Evolutionary conservation across 2,888 invertebrate genomes (phyloP), one percentile per base, ranked within the genome.

Genomic region (Anodontia alba): DNA sequence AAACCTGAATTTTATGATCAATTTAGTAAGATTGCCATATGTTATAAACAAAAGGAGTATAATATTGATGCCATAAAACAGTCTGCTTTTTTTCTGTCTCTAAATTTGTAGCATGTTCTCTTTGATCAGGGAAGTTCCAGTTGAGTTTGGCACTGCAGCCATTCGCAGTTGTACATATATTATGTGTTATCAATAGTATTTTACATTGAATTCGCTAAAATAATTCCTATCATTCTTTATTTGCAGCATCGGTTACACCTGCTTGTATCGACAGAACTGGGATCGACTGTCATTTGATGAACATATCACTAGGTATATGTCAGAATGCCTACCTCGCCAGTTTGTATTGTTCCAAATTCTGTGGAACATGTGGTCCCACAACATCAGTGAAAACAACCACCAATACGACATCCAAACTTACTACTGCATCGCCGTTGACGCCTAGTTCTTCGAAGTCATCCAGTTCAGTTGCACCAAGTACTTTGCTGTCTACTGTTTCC

Each of bases 261-360:
- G 29, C 49, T 23, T 84, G 84, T 62, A 23, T 49, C 1, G 75
- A 84, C 66, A 84, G 77, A 67, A 73, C 54, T 57, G 84, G 84
- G 1, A 49, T 84, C 8, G 84, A 85, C 68, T 85, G 85, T 33
- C 78, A 76, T 23, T 51, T 78, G 12, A 46, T 85, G 20, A 80
- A 85, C 38, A 26, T 62, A n/a, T 78, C 62, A 17, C 74, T 83
- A 1, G 49, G 76, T 10, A 71, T 83, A 15, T 85, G 85, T 68
- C 26, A 49, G 17, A 66, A 81, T 69, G 46, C 36, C 20, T 66
- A 67, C 3, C 57, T 80, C 2, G 78, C 85, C 20, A 71, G 67
- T 7, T n/a, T 51, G 10, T 80, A 85, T 29, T 85, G 85, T 75
- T 66, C 76, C 20, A 76, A 71, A 15, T 85, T 79, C 42, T 85